Conservation (phyloP, 2,113 vertebrate species). For the Istiophorus platypterus region DNA sequence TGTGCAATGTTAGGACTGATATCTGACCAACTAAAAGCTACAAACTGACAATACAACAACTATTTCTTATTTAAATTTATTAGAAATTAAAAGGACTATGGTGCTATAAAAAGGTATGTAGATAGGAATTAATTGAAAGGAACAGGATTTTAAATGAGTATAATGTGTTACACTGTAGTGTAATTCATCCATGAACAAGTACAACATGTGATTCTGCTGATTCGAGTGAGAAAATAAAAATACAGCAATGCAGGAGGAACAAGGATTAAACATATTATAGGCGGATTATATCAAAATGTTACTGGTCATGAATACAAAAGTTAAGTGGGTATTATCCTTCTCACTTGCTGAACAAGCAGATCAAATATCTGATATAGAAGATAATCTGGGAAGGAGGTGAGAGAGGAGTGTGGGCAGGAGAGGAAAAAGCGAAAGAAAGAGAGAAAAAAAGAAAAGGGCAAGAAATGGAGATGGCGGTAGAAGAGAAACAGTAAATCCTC, state of each 20-base stretch:
- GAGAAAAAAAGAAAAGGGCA: not conserved
- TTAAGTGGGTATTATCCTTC: constrained; percentile 45
- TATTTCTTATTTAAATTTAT: not conserved
- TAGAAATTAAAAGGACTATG: constrained; percentile 14
- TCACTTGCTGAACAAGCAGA: constrained; percentile 51
- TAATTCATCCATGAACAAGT: constrained; percentile 1
- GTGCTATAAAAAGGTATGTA: not conserved
- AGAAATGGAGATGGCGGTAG: constrained; percentile 31
- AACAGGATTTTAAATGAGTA: constrained; percentile 1
- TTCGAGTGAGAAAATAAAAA: constrained; percentile 22
- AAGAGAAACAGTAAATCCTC: constrained; percentile 55
- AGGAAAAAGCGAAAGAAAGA: constrained; percentile 10
- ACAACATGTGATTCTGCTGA: constrained; percentile 18
- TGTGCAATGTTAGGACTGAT: not conserved
- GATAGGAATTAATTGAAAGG: not conserved
- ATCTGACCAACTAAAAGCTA: not conserved
- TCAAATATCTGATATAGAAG: constrained; percentile 39
- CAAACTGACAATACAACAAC: constrained; percentile 1
- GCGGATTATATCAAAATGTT: constrained; percentile 40
- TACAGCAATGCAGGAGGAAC: constrained; percentile 2
- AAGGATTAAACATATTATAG: constrained; percentile 47
- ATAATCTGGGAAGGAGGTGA: constrained; percentile 30
- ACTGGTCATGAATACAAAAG: constrained; percentile 47
- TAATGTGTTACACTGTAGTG: not conserved
- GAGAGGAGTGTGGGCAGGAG: not conserved